phyloP scores from a whole-genome alignment of 2,113 vertebrate genomes.

The Nothoprocta perdicaria region DNA sequence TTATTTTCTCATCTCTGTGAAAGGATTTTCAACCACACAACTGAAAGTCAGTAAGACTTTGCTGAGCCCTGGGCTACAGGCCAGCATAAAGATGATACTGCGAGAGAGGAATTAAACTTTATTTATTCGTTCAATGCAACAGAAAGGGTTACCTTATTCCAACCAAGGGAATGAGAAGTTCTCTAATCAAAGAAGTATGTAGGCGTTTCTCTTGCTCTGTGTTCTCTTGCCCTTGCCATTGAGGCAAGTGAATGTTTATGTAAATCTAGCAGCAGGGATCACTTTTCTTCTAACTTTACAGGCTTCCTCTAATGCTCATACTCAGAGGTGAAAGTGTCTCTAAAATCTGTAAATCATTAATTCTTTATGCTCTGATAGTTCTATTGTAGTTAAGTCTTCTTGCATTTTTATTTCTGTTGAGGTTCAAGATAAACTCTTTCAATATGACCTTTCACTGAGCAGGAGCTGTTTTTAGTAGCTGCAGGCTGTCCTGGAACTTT shows the following conservation, averaged over 20 bases:
- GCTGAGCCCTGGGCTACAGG: background rate
- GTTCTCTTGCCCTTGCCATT: background rate
- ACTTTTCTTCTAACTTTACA: background rate
- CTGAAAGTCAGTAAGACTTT: background rate
- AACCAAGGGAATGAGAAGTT: background rate
- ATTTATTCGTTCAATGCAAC: background rate
- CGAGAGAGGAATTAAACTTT: background rate
- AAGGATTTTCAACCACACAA: background rate
- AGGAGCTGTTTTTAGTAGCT: slow-evolving; percentile 30
- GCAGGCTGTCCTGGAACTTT: background rate
- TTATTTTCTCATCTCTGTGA: background rate
- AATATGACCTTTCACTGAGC: background rate
- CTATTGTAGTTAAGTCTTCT: background rate
- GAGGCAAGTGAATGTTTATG: background rate
- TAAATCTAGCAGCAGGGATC: background rate
- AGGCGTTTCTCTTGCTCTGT: background rate
- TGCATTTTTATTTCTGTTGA: background rate
- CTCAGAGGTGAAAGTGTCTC: background rate
- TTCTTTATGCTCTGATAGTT: background rate
- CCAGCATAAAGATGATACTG: background rate
- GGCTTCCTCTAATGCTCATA: background rate
- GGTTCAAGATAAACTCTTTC: background rate
- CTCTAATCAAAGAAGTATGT: background rate
- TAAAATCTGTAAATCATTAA: background rate
- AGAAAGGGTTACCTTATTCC: background rate